Percentiles rank a stretch among this genome's conserved stretches.
Evolutionary conservation across 2,113 vertebrate species (phyloP).

Genomic region (Oncorhynchus tshawytscha): DNA sequence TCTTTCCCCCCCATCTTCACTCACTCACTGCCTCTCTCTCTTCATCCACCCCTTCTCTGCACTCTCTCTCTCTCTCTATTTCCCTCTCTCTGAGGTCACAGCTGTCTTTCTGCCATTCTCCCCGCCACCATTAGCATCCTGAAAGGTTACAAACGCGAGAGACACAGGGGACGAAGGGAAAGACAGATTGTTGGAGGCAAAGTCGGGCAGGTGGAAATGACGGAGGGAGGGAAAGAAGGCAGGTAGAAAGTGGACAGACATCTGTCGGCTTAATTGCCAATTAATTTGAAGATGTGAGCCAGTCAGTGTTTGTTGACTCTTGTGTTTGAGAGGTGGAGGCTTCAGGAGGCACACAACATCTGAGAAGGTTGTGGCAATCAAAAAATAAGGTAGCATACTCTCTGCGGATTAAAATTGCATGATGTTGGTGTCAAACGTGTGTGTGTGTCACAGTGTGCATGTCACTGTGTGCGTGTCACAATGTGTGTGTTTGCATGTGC

Average conservation of each 20-base stretch:
- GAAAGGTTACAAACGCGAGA: conserved; percentile 23
- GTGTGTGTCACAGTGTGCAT: not conserved
- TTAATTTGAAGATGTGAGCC: conserved; percentile 54
- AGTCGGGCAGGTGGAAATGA: no score
- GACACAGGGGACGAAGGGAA: conserved; percentile 22
- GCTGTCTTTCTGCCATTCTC: conserved; percentile 8
- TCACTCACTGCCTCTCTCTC: not conserved
- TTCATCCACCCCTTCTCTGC: conserved; percentile 43
- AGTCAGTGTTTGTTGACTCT: conserved; percentile 42
- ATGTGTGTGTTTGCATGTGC: no score
- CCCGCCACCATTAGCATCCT: conserved; percentile 42
- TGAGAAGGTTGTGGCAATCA: conserved; percentile 15
- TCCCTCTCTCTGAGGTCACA: not conserved
- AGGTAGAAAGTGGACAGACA: conserved; percentile 36
- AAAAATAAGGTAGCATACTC: not conserved
- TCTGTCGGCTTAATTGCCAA: conserved; percentile 51
- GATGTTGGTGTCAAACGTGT: conserved; percentile 1
- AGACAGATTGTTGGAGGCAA: conserved; percentile 30
- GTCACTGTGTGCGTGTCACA: not conserved
- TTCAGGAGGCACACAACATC: conserved; percentile 40
- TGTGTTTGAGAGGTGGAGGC: conserved; percentile 23
- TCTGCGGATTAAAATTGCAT: conserved; percentile 14
- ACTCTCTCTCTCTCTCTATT: not conserved
- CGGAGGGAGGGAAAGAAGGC: not conserved
- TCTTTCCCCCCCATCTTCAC: not conserved